Evolutionary conservation across 2,113 vertebrate genomes (phyloP).

Genomic region (Seriola rivoliana): DNA sequence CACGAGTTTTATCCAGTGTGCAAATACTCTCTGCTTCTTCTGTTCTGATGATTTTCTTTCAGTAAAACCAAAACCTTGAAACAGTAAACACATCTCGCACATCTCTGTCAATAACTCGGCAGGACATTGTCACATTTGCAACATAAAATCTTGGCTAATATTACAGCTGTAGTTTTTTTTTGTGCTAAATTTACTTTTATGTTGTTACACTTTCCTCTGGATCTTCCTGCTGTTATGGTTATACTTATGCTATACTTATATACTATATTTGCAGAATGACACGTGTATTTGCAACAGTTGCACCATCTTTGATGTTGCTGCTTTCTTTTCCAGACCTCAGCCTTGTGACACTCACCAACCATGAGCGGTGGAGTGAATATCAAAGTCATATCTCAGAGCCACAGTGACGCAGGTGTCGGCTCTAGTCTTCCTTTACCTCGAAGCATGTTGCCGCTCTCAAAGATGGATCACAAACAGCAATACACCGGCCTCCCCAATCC

Average conservation of each 20-base stretch:
- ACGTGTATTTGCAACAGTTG: neutral
- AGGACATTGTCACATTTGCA: too few relatives aligned
- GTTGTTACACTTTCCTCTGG: neutral
- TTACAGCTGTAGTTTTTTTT: too few relatives aligned
- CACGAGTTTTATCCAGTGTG: too few relatives aligned
- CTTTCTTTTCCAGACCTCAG: constrained; percentile 44
- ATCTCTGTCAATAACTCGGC: too few relatives aligned
- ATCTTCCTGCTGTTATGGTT: neutral
- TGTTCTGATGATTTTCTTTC: too few relatives aligned
- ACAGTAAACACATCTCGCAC: too few relatives aligned
- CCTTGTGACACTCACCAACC: constrained; percentile 33
- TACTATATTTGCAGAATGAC: neutral
- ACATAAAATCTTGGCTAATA: too few relatives aligned
- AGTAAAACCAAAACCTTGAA: too few relatives aligned
- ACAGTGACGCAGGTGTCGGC: constrained; percentile 67
- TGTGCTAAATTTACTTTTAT: too few relatives aligned
- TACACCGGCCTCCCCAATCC: constrained; percentile 48
- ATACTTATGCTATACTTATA: neutral
- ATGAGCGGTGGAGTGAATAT: constrained; percentile 78
- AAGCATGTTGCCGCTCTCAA: constrained; percentile 65
- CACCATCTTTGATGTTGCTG: neutral
- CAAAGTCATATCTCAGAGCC: constrained; percentile 71
- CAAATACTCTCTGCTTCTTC: too few relatives aligned
- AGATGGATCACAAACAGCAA: constrained; percentile 68
- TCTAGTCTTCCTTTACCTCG: constrained; percentile 74